Evolutionary conservation across 1,140 invertebrate species (phyloP).

Genomic region (Gryon sp.): DNA sequence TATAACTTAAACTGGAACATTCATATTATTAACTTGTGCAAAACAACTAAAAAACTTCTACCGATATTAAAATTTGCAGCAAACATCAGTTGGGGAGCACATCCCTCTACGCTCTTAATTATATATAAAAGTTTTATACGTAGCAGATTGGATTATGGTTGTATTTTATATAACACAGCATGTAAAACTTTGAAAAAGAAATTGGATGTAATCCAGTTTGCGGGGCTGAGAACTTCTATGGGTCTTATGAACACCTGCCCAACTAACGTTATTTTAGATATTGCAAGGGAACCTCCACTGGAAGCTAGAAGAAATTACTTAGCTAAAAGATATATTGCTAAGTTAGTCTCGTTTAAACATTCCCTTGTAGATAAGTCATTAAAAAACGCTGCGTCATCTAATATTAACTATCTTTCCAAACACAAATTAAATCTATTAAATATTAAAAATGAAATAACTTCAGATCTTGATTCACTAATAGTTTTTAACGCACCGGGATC

Average conservation of each 20-base stretch:
- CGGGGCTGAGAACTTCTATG: constrained; percentile 6
- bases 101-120: too few species aligned
- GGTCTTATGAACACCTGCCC: constrained; percentile 25
- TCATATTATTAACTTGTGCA: constrained; percentile 19
- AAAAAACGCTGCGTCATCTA: background rate
- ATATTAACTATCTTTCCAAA: background rate
- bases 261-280: constrained; percentile 9
- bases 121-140: background rate
- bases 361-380: background rate
- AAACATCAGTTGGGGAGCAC: constrained; percentile 27
- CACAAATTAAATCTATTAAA: background rate
- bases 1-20: constrained; percentile 32
- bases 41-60: constrained; percentile 13
- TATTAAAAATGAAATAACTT: background rate
- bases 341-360: background rate
- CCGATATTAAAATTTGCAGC: constrained; percentile 19
- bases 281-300: background rate
- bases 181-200: background rate
- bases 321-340: constrained; percentile 5
- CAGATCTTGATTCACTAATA: background rate
- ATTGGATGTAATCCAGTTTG: constrained; percentile 18
- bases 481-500: background rate
- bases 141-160: constrained; percentile 33
- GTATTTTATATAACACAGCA: background rate
- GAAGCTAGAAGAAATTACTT: constrained; percentile 6